Evolutionary conservation across 2,797 vertebrate species (phyloP).

Genomic region (Sparidentex hasta): DNA sequence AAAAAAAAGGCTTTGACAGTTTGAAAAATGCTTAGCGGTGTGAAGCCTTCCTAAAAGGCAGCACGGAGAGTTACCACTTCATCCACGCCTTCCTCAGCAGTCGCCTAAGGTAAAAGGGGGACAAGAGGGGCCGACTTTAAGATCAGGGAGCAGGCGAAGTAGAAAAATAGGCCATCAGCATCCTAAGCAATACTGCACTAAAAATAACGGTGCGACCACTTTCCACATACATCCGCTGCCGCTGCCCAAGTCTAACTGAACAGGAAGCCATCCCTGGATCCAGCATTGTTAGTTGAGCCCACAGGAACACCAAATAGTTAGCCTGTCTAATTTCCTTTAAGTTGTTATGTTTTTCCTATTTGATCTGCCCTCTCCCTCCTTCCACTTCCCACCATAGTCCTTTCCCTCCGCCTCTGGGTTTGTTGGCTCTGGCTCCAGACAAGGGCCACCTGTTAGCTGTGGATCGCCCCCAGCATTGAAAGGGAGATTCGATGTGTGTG

Average conservation of each 20-base stretch:
- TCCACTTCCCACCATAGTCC: conserved; percentile 3
- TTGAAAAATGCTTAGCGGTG: conserved; percentile 19
- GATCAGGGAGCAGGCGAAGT: conserved; percentile 51
- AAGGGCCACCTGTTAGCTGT: conserved; percentile 68
- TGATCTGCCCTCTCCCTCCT: conserved; percentile 44
- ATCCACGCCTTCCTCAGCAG: conserved; percentile 7
- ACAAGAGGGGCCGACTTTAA: conserved; percentile 50
- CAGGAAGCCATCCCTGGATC: conserved; percentile 68
- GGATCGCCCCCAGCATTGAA: conserved; percentile 53
- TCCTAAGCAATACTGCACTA: conserved; percentile 60
- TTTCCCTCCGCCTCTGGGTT: conserved; percentile 28
- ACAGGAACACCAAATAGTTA: conserved; percentile 54
- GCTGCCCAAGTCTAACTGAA: conserved; percentile 49
- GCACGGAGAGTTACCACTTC: conserved; percentile 15
- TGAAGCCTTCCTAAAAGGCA: conserved; percentile 25
- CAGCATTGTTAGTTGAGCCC: conserved; percentile 64
- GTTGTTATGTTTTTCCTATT: conserved; percentile 59
- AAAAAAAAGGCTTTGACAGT: conserved; percentile 17
- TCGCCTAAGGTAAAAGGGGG: conserved; percentile 22
- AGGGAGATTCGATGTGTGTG: conserved; percentile 10
- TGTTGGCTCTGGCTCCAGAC: conserved; percentile 55
- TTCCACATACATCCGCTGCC: conserved; percentile 64
- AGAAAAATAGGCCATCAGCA: conserved; percentile 68
- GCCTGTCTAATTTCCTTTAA: conserved; percentile 58
- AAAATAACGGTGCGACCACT: conserved; percentile 63